These are phyloP conservation scores for Heteromormyrus szaboi DNA, from an alignment of 2,797 vertebrate genomes.

Conservation along the genomic window DNA sequence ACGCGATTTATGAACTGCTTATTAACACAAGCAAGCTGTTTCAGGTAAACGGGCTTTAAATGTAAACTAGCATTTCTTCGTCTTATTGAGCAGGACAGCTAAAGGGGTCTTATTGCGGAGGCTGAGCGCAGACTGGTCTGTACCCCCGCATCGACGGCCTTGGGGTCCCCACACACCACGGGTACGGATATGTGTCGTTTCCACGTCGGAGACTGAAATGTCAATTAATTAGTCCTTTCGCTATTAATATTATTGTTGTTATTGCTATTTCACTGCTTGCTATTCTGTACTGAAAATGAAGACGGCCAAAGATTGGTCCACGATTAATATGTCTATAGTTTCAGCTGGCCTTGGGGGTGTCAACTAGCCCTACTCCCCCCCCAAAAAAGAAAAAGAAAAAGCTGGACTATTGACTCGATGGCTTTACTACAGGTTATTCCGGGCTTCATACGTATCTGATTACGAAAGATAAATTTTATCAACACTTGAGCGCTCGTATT, in stretches of 20 bases:
- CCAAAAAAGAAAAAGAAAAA: background rate
- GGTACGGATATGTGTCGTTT: background rate
- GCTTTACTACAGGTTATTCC: background rate
- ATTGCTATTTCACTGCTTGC: background rate
- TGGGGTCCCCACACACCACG: background rate
- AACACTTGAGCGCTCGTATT: background rate
- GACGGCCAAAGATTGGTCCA: background rate
- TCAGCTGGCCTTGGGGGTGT: background rate
- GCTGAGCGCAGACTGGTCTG: background rate
- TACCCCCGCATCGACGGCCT: background rate
- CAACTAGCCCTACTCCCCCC: background rate
- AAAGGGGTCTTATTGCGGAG: background rate
- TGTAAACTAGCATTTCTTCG: background rate
- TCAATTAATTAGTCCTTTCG: background rate
- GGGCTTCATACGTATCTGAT: background rate
- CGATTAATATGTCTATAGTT: background rate
- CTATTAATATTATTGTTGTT: background rate
- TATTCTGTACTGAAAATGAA: background rate
- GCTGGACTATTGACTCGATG: background rate
- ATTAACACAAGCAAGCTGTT: background rate
- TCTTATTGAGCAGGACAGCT: background rate
- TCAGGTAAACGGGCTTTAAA: background rate
- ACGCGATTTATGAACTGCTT: background rate
- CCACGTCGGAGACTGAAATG: background rate
- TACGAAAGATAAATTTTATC: background rate